Conservation (phyloP, 2,797 vertebrate genomes). For the Atherinosoma microstoma region DNA sequence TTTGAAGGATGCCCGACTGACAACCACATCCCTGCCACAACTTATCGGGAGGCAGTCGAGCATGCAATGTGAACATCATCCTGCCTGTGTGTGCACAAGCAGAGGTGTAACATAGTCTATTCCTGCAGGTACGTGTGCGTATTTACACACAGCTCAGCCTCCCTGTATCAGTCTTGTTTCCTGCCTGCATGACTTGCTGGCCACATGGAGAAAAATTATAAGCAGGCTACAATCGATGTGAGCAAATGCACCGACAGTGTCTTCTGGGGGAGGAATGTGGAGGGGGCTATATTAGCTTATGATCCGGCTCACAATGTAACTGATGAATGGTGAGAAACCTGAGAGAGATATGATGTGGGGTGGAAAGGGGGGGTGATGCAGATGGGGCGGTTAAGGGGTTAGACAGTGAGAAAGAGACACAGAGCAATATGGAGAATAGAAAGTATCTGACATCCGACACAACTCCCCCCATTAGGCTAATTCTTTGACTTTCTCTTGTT, state of each 20-base stretch:
- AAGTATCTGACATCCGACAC: slow-evolving; percentile 81
- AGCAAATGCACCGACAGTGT: slow-evolving; percentile 77
- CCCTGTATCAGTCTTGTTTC: slow-evolving; percentile 44
- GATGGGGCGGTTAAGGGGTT: background rate
- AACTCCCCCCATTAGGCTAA: slow-evolving; percentile 78
- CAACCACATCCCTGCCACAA: slow-evolving; percentile 3
- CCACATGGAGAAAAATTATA: slow-evolving; percentile 70
- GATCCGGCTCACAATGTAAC: slow-evolving; percentile 71
- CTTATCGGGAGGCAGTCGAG: slow-evolving; percentile 19
- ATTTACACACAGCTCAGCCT: slow-evolving; percentile 31
- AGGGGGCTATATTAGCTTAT: slow-evolving; percentile 66
- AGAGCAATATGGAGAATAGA: slow-evolving; percentile 64
- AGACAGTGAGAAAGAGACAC: slow-evolving; percentile 55
- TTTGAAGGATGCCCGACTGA: slow-evolving; percentile 7
- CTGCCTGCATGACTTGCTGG: slow-evolving; percentile 53
- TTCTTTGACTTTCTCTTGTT: slow-evolving; percentile 81
- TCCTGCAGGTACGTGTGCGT: slow-evolving; percentile 17
- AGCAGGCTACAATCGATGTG: slow-evolving; percentile 79
- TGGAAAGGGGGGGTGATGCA: slow-evolving; percentile 20
- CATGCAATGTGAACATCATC: slow-evolving; percentile 9
- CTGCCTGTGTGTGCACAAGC: slow-evolving; percentile 13
- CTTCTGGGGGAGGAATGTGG: slow-evolving; percentile 59
- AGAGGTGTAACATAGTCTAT: slow-evolving; percentile 5
- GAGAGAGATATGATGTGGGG: slow-evolving; percentile 69
- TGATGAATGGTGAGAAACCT: slow-evolving; percentile 68